A percentile compares a stretch with the other conserved stretches of the same genome.
Conservation (phyloP, 2,797 vertebrate genomes). For the Sebastes vulpes region DNA sequence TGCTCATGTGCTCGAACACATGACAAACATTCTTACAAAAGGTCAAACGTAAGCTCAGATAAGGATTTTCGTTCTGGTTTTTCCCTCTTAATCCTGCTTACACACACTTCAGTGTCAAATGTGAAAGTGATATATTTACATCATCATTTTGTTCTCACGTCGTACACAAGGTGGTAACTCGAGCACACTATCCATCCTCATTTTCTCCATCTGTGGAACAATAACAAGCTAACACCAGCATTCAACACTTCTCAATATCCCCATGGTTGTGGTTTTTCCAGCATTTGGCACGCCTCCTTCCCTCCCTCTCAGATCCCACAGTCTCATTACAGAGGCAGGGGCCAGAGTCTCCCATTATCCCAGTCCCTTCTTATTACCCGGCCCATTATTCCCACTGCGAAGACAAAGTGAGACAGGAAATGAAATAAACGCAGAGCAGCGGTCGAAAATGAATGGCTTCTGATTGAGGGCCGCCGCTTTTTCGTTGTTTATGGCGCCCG, state of each 20-base stretch:
- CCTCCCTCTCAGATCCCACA: slow-evolving; percentile 63
- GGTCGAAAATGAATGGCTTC: slow-evolving; percentile 77
- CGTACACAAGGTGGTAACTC: slow-evolving; percentile 4
- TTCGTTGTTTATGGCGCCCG: slow-evolving; percentile 73
- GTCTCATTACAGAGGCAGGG: slow-evolving; percentile 62
- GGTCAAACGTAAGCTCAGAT: slow-evolving; percentile 38
- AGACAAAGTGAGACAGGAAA: slow-evolving; percentile 84
- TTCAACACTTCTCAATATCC: slow-evolving; percentile 45
- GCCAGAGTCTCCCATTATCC: slow-evolving; percentile 76
- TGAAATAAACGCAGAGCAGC: slow-evolving; percentile 77
- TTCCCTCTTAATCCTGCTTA: neutral
- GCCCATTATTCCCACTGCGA: slow-evolving; percentile 73
- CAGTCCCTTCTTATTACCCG: slow-evolving; percentile 75
- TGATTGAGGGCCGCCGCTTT: slow-evolving; percentile 70
- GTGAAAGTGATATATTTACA: slow-evolving; percentile 11
- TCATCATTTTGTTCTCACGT: neutral
- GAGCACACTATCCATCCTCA: slow-evolving; percentile 15
- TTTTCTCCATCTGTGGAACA: slow-evolving; percentile 18
- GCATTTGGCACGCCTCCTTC: slow-evolving; percentile 39
- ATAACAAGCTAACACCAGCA: slow-evolving; percentile 32
- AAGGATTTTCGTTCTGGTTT: neutral
- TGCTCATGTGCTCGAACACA: slow-evolving; percentile 41
- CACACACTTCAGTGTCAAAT: neutral
- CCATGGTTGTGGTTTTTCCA: slow-evolving; percentile 50
- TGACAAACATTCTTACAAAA: slow-evolving; percentile 42